These are phyloP conservation scores for Boloria selene DNA, from an alignment of 2,888 invertebrate genomes.

Conservation along the genomic window DNA sequence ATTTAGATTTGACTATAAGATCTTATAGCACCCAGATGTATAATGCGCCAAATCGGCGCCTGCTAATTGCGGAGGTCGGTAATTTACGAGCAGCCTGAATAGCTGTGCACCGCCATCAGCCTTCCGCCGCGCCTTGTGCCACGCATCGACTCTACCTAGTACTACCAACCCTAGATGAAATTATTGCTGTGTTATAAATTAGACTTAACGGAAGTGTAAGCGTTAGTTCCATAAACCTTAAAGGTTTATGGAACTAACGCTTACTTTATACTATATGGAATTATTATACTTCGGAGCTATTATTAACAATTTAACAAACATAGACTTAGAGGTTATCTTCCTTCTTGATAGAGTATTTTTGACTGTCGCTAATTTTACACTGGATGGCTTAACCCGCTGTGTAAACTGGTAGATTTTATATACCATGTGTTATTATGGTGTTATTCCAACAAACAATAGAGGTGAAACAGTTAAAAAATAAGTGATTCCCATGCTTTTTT, in stretches of 20 bases:
- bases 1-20: constrained; percentile 25
- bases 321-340: too few relatives aligned
- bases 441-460: too few relatives aligned
- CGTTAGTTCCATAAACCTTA: constrained; percentile 26
- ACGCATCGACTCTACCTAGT: constrained; percentile 46
- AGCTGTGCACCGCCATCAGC: constrained; percentile 55
- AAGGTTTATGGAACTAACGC: too few relatives aligned
- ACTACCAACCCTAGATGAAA: constrained; percentile 49
- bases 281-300: neutral
- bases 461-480: too few relatives aligned
- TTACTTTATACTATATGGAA: too few relatives aligned
- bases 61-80: constrained; percentile 73
- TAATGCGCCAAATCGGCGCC: constrained; percentile 76
- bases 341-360: too few relatives aligned
- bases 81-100: constrained; percentile 70
- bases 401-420: too few relatives aligned
- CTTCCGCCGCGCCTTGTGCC: constrained; percentile 46
- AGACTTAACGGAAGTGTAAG: constrained; percentile 36
- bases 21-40: constrained; percentile 39
- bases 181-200: constrained; percentile 47
- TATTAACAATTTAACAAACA: too few relatives aligned
- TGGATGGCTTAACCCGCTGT: too few relatives aligned
- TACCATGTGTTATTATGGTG: too few relatives aligned
- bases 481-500: too few relatives aligned
- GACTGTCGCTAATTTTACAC: too few relatives aligned